Conservation (phyloP, 2,888 invertebrate species). For the Cremastinae sp. region DNA sequence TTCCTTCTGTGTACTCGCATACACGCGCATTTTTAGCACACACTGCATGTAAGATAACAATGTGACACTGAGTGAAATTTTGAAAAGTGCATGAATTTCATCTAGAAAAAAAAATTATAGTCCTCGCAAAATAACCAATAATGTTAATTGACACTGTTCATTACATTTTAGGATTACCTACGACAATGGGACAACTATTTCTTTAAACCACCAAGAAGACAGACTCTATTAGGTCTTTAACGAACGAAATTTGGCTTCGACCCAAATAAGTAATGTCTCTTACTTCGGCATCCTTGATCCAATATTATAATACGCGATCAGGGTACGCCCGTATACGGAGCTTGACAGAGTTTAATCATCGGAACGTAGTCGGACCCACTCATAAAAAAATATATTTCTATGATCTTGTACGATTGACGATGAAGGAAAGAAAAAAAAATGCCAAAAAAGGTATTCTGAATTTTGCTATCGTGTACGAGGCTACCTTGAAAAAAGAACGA, state of each 20-base stretch:
- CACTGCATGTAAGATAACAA: constrained; percentile 51
- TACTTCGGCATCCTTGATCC: constrained; percentile 39
- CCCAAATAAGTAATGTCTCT: constrained; percentile 37
- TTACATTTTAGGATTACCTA: constrained; percentile 80
- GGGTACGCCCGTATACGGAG: constrained; percentile 52
- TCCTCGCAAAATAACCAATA: constrained; percentile 48
- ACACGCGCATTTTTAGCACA: constrained; percentile 24
- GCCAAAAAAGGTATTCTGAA: constrained; percentile 61
- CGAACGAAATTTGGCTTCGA: constrained; percentile 35
- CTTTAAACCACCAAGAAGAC: constrained; percentile 75
- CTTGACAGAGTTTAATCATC: constrained; percentile 51
- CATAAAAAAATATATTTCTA: constrained; percentile 55
- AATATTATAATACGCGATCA: constrained; percentile 48
- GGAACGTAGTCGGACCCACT: constrained; percentile 49
- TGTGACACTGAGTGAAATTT: constrained; percentile 24
- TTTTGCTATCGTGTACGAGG: constrained; percentile 63
- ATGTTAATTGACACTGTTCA: constrained; percentile 78
- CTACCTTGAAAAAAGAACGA: constrained; percentile 47
- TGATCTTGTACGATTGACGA: constrained; percentile 48
- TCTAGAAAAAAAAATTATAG: constrained; percentile 30
- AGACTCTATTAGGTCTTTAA: constrained; percentile 49
- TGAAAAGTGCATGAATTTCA: constrained; percentile 50
- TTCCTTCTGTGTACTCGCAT: constrained; percentile 41
- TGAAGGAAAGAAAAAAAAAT: constrained; percentile 58
- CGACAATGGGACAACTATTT: constrained; percentile 81